Percentiles rank a stretch among this genome's conserved stretches.
phyloP scores from a whole-genome alignment of 2,888 invertebrate genomes.

The Vanessa cardui region DNA sequence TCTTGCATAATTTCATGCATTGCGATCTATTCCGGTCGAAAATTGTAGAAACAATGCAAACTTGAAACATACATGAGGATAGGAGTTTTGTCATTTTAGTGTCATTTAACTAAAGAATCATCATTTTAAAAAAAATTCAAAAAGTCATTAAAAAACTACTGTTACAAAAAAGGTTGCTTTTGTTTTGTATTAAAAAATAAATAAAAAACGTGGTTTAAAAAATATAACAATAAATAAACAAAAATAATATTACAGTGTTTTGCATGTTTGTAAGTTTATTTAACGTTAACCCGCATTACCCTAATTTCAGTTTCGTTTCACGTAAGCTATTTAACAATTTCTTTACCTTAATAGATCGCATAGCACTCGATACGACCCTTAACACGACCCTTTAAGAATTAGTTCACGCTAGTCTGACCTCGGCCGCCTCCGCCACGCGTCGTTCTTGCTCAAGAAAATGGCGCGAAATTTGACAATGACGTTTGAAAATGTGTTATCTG shows the following conservation, averaged over 20 bases:
- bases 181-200: no score
- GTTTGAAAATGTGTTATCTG: constrained; percentile 38
- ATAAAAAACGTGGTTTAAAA: no score
- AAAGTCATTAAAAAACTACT: no score
- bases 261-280: background rate
- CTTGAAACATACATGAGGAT: no score
- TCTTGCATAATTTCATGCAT: no score
- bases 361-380: constrained; percentile 70
- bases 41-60: no score
- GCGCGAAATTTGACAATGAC: constrained; percentile 57
- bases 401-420: constrained; percentile 65
- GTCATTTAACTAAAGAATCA: background rate
- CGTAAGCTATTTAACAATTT: constrained; percentile 36
- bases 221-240: background rate
- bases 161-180: no score
- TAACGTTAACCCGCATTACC: constrained; percentile 10
- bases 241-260: background rate
- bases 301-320: constrained; percentile 25
- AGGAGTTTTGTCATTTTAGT: no score
- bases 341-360: constrained; percentile 46
- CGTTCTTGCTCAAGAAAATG: constrained; percentile 47
- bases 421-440: constrained; percentile 63
- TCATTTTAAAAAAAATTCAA: no score
- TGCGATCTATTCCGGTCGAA: no score
- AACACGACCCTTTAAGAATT: constrained; percentile 53